Evolutionary conservation across 2,797 vertebrate species (phyloP), one percentile per base, ranked within the genome.

Genomic region (Otolemur crassicaudatus): DNA sequence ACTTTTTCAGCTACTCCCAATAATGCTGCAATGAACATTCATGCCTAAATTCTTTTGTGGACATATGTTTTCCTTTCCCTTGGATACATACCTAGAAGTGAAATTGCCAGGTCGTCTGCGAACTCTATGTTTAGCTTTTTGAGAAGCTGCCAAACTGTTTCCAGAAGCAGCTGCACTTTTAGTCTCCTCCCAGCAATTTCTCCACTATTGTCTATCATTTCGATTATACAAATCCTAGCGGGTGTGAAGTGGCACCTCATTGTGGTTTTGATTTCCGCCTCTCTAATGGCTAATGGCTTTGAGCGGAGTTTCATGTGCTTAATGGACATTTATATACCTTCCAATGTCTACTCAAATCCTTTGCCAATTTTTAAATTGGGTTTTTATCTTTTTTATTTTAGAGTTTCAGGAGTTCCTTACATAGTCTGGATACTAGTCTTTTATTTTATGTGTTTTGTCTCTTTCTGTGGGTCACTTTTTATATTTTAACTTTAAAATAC

Each of bases 301-400:
- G 27, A 84, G 7, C 40, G 29, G 37, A 83, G 22, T 40, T 79
- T 83, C n/a, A 34, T 2, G 17, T n/a, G 20, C 11, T 65, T 90
- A 29, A 43, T 23, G 49, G 27, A 65, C 9, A 70, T 49, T 81
- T 77, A 29, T 67, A 6, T 77, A 31, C 19, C 79, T 69, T 17
- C 70, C 67, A 72, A 34, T 63, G 14, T 40, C 34, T 83, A 29
- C 29, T 87, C 49, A 94, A 92, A 58, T 31, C n/a, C 16, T 82
- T 61, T 72, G 8, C 27, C 17, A 0, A 82, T 25, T 67, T 94
- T 73, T 72, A 12, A 91, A 37, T 4, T 29, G 34, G 40, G 19
- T 61, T 29, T 89, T 95, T 90, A 27, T 69, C 20, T 92, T 85
- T 65, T 65, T 87, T 43, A 67, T 23, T 69, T 91, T 89, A 93